phyloP scores from a whole-genome alignment of 2,888 invertebrate species.

The Pyrrhia umbra region DNA sequence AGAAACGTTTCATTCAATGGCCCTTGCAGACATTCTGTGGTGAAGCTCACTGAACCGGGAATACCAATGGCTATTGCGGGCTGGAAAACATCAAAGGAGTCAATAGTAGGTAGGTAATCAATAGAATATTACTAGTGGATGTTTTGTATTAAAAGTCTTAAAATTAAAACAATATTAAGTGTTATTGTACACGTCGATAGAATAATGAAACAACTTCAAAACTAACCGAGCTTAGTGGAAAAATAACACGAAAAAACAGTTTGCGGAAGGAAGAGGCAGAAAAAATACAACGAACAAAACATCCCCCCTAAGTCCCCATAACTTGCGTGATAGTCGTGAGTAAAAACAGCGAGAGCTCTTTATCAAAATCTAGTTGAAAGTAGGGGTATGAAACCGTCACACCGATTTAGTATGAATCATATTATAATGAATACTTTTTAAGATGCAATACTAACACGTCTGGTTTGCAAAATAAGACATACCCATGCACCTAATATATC shows the following conservation, averaged over 20 bases:
- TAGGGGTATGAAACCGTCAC: constrained; percentile 18
- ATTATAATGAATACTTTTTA: background rate
- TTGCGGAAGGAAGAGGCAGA: constrained; percentile 11
- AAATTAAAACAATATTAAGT: background rate
- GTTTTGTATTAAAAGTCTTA: background rate
- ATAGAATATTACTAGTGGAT: background rate
- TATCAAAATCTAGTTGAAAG: constrained; percentile 39
- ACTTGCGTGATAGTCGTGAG: constrained; percentile 34
- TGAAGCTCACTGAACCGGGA: constrained; percentile 24
- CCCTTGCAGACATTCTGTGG: constrained; percentile 34
- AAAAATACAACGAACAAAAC: constrained; percentile 39
- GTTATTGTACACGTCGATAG: background rate
- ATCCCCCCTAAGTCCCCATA: constrained; percentile 35
- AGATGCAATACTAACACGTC: background rate
- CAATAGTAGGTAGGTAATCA: no score
- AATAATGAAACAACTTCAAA: constrained; percentile 14
- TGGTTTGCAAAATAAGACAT: no score
- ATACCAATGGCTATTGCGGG: constrained; percentile 35
- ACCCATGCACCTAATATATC: no score
- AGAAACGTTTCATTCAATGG: constrained; percentile 38
- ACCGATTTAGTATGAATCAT: constrained; percentile 7
- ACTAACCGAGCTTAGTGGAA: constrained; percentile 24
- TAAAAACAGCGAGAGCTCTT: constrained; percentile 43
- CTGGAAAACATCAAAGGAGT: constrained; percentile 36
- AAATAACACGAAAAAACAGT: constrained; percentile 39